phyloP scores from a whole-genome alignment of 2,888 invertebrate species.

The Isotomurus palustris region DNA sequence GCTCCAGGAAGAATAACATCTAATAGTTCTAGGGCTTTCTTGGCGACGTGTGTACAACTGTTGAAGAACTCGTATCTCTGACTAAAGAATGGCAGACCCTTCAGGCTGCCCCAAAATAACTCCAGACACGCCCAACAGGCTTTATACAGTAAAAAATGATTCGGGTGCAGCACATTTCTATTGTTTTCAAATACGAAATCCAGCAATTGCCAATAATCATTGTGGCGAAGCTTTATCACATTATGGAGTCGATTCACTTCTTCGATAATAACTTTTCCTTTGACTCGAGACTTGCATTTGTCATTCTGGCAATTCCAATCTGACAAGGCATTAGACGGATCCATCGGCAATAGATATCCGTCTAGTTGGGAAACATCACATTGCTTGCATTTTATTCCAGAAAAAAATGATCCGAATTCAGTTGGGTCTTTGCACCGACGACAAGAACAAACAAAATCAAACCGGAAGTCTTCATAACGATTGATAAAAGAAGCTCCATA shows the following conservation, averaged over 20 bases:
- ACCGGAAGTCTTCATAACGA: constrained; percentile 18
- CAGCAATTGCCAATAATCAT: constrained; percentile 13
- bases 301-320: constrained; percentile 18
- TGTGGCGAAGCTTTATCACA: constrained; percentile 11
- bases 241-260: constrained; percentile 15
- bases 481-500: constrained; percentile 18
- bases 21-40: constrained; percentile 8
- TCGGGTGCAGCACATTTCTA: constrained; percentile 11
- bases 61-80: constrained; percentile 15
- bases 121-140: constrained; percentile 12
- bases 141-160: constrained; percentile 27
- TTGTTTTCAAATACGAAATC: constrained; percentile 8
- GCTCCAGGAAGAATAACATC: constrained; percentile 18
- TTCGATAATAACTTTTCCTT: constrained; percentile 1
- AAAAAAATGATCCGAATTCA: constrained; percentile 22
- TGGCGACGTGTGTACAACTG: neutral
- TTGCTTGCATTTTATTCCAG: constrained; percentile 17
- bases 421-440: constrained; percentile 20
- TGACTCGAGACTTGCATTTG: constrained; percentile 1
- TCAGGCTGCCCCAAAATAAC: constrained; percentile 21
- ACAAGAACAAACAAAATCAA: constrained; percentile 11
- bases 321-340: constrained; percentile 8
- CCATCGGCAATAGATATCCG: constrained; percentile 18
- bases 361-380: constrained; percentile 6
- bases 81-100: constrained; percentile 14